phyloP scores from a whole-genome alignment of 2,113 vertebrate genomes.

The Litocranius walleri region DNA sequence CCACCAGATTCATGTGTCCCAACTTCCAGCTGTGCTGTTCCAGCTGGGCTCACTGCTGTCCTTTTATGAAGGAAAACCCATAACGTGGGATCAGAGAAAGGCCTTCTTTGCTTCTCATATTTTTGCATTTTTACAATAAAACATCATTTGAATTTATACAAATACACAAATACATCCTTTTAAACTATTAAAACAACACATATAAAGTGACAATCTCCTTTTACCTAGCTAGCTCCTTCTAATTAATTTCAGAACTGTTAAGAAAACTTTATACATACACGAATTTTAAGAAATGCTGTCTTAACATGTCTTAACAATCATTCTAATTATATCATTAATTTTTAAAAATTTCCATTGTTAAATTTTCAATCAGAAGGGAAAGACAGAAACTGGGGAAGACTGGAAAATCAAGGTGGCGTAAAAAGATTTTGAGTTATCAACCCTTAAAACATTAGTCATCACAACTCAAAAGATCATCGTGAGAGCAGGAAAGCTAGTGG shows the following conservation, averaged over 20 bases:
- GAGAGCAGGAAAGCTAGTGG: neutral
- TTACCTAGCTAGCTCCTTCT: neutral
- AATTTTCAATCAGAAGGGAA: neutral
- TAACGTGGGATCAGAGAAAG: neutral
- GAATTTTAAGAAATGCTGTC: neutral
- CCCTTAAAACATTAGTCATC: neutral
- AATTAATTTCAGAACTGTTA: neutral
- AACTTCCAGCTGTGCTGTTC: too few relatives aligned
- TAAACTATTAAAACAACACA: neutral
- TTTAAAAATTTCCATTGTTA: neutral
- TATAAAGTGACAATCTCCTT: neutral
- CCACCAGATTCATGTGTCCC: neutral
- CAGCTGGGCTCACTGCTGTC: fast-evolving
- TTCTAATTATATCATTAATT: neutral
- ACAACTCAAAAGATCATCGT: neutral
- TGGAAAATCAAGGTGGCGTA: neutral
- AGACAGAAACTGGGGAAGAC: neutral
- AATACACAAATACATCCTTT: neutral
- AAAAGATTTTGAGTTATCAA: neutral
- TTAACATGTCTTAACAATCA: neutral
- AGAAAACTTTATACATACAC: neutral
- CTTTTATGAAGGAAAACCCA: neutral
- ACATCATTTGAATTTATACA: neutral
- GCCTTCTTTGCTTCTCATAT: neutral
- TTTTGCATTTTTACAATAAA: conserved; percentile 17